These are phyloP conservation scores for Piaya cayana DNA, from an alignment of 2,113 vertebrate species.

Conservation along the genomic window DNA sequence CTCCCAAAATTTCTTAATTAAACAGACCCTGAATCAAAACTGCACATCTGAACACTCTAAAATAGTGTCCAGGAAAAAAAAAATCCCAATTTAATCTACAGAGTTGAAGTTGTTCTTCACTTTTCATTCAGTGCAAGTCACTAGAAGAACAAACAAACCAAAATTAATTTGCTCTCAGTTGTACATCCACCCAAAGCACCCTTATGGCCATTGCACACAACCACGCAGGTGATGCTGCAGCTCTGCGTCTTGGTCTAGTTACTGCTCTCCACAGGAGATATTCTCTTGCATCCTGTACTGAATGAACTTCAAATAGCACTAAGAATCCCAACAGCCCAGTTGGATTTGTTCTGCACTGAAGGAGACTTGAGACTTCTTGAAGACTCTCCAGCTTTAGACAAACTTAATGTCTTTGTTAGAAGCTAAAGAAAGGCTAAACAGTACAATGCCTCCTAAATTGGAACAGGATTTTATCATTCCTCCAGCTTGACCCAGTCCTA, in stretches of 20 bases:
- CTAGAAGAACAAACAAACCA: not conserved
- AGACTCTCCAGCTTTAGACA: not conserved
- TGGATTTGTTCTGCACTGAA: not conserved
- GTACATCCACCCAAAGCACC: not conserved
- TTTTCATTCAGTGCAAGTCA: not conserved
- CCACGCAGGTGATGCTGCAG: not conserved
- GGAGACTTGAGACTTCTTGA: not conserved
- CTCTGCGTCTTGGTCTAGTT: not conserved
- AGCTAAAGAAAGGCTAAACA: not conserved
- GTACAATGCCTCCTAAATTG: not conserved
- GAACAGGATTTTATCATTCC: not conserved
- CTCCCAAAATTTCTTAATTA: not conserved
- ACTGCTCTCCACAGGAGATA: accelerated
- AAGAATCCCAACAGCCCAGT: not conserved
- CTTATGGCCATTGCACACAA: accelerated
- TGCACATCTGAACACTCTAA: not conserved
- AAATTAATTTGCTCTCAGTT: not conserved
- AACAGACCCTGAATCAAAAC: not conserved
- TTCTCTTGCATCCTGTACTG: not conserved
- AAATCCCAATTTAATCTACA: not conserved
- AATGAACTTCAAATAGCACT: not conserved
- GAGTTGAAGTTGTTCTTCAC: not conserved
- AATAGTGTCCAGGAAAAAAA: not conserved
- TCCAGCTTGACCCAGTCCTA: not conserved
- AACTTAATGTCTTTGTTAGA: not conserved